phyloP scores from a whole-genome alignment of 1,140 invertebrate species.

The Gonioctena quinquepunctata region DNA sequence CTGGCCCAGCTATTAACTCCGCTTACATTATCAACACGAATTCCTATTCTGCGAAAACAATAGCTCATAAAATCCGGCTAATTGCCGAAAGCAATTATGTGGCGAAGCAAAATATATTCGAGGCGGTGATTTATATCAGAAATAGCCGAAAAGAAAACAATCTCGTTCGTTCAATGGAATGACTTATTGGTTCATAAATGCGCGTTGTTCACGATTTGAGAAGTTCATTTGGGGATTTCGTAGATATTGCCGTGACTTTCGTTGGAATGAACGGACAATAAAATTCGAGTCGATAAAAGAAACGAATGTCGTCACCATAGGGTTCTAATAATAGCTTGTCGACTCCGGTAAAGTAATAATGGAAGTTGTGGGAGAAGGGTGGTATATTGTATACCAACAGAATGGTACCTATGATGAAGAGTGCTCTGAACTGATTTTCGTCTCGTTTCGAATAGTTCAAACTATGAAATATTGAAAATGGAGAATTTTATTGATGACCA shows the following conservation, averaged over 20 bases:
- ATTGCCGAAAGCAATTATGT: neutral
- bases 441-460: too few relatives aligned
- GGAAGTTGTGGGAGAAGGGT: too few relatives aligned
- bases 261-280: neutral
- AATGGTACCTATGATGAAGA: too few relatives aligned
- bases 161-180: neutral
- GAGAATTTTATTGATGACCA: too few relatives aligned
- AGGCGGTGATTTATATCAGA: neutral
- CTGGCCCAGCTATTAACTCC: too few relatives aligned
- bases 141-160: neutral
- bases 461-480: too few relatives aligned
- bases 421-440: too few relatives aligned
- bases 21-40: too few relatives aligned
- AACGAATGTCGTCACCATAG: neutral
- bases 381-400: too few relatives aligned
- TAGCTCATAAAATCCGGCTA: neutral
- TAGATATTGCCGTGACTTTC: neutral
- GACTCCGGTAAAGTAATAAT: too few relatives aligned
- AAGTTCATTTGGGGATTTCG: neutral
- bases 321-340: neutral
- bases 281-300: constrained; percentile 8
- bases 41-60: neutral
- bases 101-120: neutral
- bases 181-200: neutral
- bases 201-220: neutral